Evolutionary conservation across 2,888 invertebrate species (phyloP).

Genomic region (Sarcophaga carnaria): DNA sequence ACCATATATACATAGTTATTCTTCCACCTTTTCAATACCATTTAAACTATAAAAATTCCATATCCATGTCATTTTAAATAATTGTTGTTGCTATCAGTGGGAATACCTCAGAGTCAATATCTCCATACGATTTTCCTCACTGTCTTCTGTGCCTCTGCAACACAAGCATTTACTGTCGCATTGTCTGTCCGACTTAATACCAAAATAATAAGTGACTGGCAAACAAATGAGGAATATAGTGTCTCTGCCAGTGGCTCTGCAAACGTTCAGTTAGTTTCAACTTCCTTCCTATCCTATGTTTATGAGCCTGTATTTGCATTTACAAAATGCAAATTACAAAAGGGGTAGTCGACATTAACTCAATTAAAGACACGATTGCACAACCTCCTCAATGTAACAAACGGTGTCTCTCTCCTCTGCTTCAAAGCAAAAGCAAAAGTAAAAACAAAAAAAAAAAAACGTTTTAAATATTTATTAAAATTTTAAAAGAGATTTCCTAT

Average conservation of each 20-base stretch:
- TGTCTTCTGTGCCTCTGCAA: slow-evolving; percentile 23
- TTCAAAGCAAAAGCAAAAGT: slow-evolving; percentile 11
- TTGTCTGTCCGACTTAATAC: too few species aligned
- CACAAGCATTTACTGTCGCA: background rate
- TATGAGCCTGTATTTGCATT: background rate
- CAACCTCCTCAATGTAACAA: background rate
- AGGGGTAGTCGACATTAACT: background rate
- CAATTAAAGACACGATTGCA: background rate
- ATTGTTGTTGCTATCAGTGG: slow-evolving; percentile 6
- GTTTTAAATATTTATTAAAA: slow-evolving; percentile 21
- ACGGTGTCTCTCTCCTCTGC: background rate
- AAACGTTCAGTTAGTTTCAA: background rate
- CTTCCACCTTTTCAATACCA: too few species aligned
- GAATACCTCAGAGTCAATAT: slow-evolving; percentile 21
- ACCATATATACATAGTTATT: too few species aligned
- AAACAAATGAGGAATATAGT: too few species aligned
- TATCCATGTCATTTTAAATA: slow-evolving; percentile 17
- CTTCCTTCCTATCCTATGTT: background rate
- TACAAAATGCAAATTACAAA: background rate
- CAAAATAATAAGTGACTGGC: too few species aligned
- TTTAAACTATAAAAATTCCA: background rate
- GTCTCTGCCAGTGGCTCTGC: too few species aligned
- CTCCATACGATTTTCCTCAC: slow-evolving; percentile 1
- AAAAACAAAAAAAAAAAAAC: background rate
- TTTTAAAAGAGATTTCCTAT: background rate